Conservation (phyloP, 2,888 invertebrate genomes). For the Heliconius sara region DNA sequence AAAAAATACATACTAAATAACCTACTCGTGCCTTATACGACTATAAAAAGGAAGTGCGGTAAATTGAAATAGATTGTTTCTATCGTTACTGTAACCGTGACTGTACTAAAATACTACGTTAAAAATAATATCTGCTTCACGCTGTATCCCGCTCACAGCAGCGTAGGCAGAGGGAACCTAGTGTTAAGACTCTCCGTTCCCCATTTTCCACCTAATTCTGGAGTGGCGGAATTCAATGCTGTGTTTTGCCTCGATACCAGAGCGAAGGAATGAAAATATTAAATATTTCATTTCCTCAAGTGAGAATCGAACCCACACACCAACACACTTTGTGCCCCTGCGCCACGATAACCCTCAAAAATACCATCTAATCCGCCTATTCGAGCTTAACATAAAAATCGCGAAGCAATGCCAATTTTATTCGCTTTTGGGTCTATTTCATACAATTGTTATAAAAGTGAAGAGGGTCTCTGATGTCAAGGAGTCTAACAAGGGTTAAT, state of each 20-base stretch:
- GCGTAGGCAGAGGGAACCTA: too few relatives aligned
- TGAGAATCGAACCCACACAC: too few relatives aligned
- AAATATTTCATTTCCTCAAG: too few relatives aligned
- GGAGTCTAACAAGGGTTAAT: conserved; percentile 73
- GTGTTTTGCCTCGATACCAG: too few relatives aligned
- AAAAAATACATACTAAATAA: neutral
- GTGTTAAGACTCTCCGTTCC: too few relatives aligned
- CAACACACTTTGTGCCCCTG: too few relatives aligned
- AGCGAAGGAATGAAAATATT: too few relatives aligned
- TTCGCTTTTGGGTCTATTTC: conserved; percentile 57
- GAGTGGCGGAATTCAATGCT: too few relatives aligned
- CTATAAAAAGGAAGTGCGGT: neutral
- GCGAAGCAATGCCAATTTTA: conserved; percentile 61
- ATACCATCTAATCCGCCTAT: conserved; percentile 17
- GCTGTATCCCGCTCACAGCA: too few relatives aligned
- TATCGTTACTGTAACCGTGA: conserved; percentile 16
- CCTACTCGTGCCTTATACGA: neutral
- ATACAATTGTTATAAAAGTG: conserved; percentile 57
- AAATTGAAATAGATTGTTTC: conserved; percentile 19
- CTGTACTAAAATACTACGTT: neutral
- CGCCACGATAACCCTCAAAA: neutral
- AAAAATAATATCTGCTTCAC: too few relatives aligned
- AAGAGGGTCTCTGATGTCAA: conserved; percentile 72
- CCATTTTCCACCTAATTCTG: too few relatives aligned
- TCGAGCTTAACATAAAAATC: conserved; percentile 52